Conservation (phyloP, 2,888 invertebrate species). For the Orthosia gothica region DNA sequence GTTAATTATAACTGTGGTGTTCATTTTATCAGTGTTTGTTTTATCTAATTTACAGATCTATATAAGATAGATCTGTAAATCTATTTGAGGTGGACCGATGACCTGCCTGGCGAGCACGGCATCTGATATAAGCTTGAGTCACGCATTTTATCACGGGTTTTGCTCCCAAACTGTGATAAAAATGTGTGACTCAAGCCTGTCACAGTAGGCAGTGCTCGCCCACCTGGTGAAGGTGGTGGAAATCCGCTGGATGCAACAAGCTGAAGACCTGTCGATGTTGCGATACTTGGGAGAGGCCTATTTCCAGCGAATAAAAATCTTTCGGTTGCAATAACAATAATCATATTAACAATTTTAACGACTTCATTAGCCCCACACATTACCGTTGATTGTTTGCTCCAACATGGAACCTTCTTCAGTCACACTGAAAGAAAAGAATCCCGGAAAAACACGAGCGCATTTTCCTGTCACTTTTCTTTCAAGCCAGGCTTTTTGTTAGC, state of each 20-base stretch:
- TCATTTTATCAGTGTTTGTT: neutral
- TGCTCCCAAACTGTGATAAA: too few species aligned
- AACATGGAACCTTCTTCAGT: neutral
- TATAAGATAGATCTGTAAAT: too few species aligned
- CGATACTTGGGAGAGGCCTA: neutral
- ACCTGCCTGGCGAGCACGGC: too few species aligned
- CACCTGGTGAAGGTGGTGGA: neutral
- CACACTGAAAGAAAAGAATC: conserved; percentile 19
- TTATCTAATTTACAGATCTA: neutral
- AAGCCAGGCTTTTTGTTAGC: conserved; percentile 33
- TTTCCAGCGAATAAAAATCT: neutral
- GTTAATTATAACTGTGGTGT: neutral
- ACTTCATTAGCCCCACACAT: conserved; percentile 2
- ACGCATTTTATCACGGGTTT: too few species aligned
- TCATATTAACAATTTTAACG: neutral
- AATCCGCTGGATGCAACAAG: neutral
- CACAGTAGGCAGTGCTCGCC: too few species aligned
- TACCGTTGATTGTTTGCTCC: conserved; percentile 1
- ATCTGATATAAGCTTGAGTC: too few species aligned
- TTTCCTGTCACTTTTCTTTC: conserved; percentile 52
- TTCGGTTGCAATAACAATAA: neutral
- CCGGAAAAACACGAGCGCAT: conserved; percentile 42
- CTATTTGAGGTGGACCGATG: neutral
- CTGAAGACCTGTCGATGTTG: neutral
- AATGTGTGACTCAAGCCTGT: too few species aligned